phyloP scores from a whole-genome alignment of 2,797 vertebrate genomes.

The Gobionotothen gibberifrons region DNA sequence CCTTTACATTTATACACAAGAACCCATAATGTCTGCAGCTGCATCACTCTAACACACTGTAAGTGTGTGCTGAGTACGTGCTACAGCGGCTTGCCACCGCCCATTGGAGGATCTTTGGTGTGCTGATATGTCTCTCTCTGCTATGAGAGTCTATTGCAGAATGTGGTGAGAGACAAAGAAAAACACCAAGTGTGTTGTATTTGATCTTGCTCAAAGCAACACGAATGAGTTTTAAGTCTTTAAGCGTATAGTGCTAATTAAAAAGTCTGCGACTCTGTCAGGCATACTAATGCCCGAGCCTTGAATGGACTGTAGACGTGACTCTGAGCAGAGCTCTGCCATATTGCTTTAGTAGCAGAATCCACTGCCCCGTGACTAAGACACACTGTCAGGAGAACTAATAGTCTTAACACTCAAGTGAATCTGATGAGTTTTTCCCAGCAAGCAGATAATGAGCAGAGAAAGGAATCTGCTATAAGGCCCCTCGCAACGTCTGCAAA shows the following conservation, averaged over 20 bases:
- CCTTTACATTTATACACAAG: neutral
- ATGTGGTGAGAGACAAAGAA: constrained; percentile 11
- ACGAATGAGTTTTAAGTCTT: constrained; percentile 71
- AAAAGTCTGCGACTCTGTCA: constrained; percentile 68
- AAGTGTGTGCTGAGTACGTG: neutral
- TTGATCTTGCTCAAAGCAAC: constrained; percentile 61
- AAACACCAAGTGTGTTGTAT: constrained; percentile 39
- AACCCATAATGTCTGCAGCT: constrained; percentile 6
- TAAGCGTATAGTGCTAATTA: constrained; percentile 79
- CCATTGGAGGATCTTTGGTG: constrained; percentile 8
- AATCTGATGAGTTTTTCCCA: constrained; percentile 80
- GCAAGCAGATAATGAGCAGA: constrained; percentile 78
- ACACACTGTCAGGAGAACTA: constrained; percentile 78
- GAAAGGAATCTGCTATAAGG: constrained; percentile 69
- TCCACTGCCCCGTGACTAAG: constrained; percentile 77
- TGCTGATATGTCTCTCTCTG: constrained; percentile 4
- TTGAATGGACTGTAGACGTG: constrained; percentile 70
- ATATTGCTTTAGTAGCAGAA: constrained; percentile 82
- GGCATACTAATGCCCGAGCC: constrained; percentile 66
- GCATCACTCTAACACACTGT: neutral
- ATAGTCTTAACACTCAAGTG: constrained; percentile 82
- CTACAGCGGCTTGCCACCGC: neutral
- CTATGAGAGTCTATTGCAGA: constrained; percentile 11
- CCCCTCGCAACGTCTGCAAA: constrained; percentile 54
- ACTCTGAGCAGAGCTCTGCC: constrained; percentile 65